A percentile compares a stretch with the other conserved stretches of the same genome.
phyloP scores from a whole-genome alignment of 2,888 invertebrate species.

The Molanna angustata region DNA sequence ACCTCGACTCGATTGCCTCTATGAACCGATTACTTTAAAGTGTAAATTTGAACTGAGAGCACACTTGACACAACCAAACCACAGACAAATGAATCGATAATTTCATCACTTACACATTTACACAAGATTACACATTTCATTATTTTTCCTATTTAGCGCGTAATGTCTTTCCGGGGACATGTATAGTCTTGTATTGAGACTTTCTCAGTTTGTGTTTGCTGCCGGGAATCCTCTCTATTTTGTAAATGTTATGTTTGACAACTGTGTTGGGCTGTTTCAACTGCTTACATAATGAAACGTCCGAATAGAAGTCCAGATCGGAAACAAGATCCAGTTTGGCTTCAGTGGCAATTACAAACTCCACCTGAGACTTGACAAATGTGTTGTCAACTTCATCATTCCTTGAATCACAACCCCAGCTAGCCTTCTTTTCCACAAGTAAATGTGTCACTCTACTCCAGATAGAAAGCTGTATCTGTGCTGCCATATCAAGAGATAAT shows the following conservation, averaged over 20 bases:
- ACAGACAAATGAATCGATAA: too few relatives aligned
- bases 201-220: conserved; percentile 60
- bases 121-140: conserved; percentile 71
- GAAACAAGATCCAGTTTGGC: conserved; percentile 69
- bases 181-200: conserved; percentile 52
- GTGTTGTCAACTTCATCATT: conserved; percentile 59
- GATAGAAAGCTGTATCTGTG: conserved; percentile 74
- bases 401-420: conserved; percentile 68
- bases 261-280: conserved; percentile 65
- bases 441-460: conserved; percentile 83
- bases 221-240: conserved; percentile 63
- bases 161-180: conserved; percentile 69
- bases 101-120: too few relatives aligned
- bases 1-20: too few relatives aligned
- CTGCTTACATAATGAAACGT: conserved; percentile 73
- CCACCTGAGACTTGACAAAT: conserved; percentile 64
- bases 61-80: too few relatives aligned
- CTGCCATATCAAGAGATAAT: conserved; percentile 74
- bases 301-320: conserved; percentile 73
- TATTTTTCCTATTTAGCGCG: conserved; percentile 73
- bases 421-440: conserved; percentile 71
- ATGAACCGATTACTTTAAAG: too few relatives aligned
- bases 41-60: too few relatives aligned
- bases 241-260: conserved; percentile 61
- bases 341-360: conserved; percentile 63